Evolutionary conservation across 2,797 vertebrate genomes (phyloP), one percentile per base, ranked within the genome.

Genomic region (Furcifer pardalis): DNA sequence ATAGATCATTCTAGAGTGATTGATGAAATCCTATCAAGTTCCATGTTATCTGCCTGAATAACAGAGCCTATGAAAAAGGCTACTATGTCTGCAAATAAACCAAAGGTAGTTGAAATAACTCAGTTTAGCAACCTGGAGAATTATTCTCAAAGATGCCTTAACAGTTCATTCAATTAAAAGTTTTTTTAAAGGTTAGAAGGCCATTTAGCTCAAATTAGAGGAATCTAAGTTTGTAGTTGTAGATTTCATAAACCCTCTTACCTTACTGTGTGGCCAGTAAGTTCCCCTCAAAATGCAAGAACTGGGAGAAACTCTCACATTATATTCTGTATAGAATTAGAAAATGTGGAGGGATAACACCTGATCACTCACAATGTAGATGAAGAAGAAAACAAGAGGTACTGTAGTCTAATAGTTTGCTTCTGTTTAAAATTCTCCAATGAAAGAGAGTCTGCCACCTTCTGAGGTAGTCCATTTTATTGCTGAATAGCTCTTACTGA

Each of bases 261-360:
- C 65, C 15, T 2, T 32, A 15, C 62, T 10, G 25, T 27, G n/a
- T 27, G 19, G 7, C 32, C 17, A 37, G 23, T 73, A 42, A 21
- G 13, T 25, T 71, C 42, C 10, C 2, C 17, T 25, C 35, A 27
- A 37, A 81, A 21, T 81, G 25, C 66, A 59, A 52, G 7, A 4
- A 71, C 3, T 71, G 77, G 7, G 30, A 86, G 86, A 79, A 90
- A 74, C 49, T 0, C 0, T 27, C 69, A 81, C 72, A 9, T 76
- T 63, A 86, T 87, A 42, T 66, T 75, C 35, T 88, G n/a, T n/a
- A n/a, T n/a, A 76, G 83, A 49, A 76, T 68, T 74, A 89, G 84
- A 89, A 89, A 86, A 82, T 83, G 80, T 82, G 72, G 7, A 69
- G 74, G 91, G 83, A 89, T 65, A 27, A 37, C 46, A 40, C 19